Evolutionary conservation across 2,888 invertebrate species (phyloP).

Genomic region (Digitonthophagus gazella): DNA sequence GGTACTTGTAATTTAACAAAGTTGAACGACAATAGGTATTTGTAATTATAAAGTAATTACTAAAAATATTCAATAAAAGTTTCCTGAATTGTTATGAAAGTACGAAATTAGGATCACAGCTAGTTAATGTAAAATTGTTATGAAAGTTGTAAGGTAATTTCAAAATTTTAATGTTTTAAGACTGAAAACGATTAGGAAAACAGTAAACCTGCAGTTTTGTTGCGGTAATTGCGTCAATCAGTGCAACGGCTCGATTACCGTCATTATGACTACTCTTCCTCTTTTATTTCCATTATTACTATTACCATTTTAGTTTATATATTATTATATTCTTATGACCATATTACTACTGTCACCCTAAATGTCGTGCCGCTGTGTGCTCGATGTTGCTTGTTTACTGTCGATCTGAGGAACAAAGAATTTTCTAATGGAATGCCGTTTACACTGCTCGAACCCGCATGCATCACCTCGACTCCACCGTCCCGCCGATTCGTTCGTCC

Average conservation of each 20-base stretch:
- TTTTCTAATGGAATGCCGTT: conserved; percentile 50
- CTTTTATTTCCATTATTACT: conserved; percentile 1
- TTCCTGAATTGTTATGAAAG: too few relatives aligned
- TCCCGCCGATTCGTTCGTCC: background rate
- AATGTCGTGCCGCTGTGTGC: conserved; percentile 51
- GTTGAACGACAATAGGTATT: too few relatives aligned
- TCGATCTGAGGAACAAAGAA: conserved; percentile 52
- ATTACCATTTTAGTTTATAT: conserved; percentile 4
- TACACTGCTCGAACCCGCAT: conserved; percentile 33
- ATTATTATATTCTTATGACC: conserved; percentile 12
- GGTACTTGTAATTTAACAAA: too few relatives aligned
- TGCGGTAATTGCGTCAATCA: background rate
- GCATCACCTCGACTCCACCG: conserved; percentile 26
- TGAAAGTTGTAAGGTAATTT: too few relatives aligned
- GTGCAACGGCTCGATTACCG: background rate
- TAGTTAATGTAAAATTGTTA: too few relatives aligned
- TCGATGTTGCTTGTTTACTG: conserved; percentile 44
- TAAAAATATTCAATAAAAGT: too few relatives aligned
- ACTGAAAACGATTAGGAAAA: too few relatives aligned
- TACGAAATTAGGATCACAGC: too few relatives aligned
- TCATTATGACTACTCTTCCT: background rate
- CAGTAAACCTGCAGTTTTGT: background rate
- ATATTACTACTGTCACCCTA: conserved; percentile 35
- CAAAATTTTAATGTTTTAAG: too few relatives aligned
- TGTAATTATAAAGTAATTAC: too few relatives aligned